Evolutionary conservation across 2,113 vertebrate species (phyloP), one percentile per base, ranked within the genome.

Genomic region (Chitala chitala): DNA sequence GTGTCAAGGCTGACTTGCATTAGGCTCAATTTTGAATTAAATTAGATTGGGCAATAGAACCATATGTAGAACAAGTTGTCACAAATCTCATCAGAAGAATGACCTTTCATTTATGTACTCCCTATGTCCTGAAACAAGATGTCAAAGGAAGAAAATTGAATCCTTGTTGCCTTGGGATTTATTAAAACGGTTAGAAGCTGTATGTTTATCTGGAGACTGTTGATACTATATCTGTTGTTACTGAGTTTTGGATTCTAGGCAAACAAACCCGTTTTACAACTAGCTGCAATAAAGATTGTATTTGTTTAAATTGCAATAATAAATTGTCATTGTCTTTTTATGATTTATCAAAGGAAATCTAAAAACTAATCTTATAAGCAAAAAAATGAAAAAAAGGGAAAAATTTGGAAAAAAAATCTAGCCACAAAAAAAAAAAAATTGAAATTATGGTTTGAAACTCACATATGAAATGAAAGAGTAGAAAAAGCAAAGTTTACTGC

Each of bases 111-210:
- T 73, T 61, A 63, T 48, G 42, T 54, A 44, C 36, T 63, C 55
- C n/a, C 42, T 20, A 40, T 48, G 40, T 48, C 22, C 56, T 26
- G 26, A 22, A 61, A 59, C 33, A 46, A 73, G 58, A 46, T 17
- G 26, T 50, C 71, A 73, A 61, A 73, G 40, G 20, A 40, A n/a
- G 71, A 73, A 73, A 73, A 73, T 63, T 61, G 56, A 73, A 73
- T 61, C 50, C 24, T 8, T n/a, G 13, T 22, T 40, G 53, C 50
- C 20, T 22, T 71, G 31, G 69, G 33, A 22, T 54, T 54, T 40
- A 24, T 38, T 54, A 42, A 5, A 42, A 56, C 56, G 20, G 53
- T 13, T 71, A 26, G 36, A 33, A 58, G 51, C 31, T 55, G 33
- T 71, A 13, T 58, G 53, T 38, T 71, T 38, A 31, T 71, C 56